Percentiles rank a stretch among this genome's conserved stretches.
These are phyloP conservation scores for Alaudala cheleensis DNA, from an alignment of 2,113 vertebrate genomes.

Conservation along the genomic window DNA sequence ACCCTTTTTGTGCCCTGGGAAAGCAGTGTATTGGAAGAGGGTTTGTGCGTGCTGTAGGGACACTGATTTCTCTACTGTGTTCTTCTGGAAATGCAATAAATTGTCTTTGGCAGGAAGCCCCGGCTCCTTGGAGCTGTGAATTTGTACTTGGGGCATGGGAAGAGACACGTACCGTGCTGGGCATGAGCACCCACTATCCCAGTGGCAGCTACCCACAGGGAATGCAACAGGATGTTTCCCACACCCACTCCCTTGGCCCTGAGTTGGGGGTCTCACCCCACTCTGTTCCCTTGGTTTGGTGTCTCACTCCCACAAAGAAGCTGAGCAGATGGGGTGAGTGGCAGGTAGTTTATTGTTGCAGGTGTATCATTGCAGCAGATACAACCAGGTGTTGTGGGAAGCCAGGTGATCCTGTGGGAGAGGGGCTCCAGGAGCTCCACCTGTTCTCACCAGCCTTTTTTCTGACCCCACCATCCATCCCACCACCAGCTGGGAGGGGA, in stretches of 20 bases:
- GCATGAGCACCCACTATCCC: not conserved
- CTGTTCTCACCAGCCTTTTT: not conserved
- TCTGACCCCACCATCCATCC: not conserved
- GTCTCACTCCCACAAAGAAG: not conserved
- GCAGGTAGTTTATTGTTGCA: not conserved
- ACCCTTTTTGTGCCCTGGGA: not conserved
- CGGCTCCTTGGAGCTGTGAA: not conserved
- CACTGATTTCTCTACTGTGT: not conserved
- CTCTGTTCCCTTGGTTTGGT: not conserved
- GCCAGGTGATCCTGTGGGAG: not conserved
- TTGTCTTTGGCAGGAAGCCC: slow-evolving; percentile 10
- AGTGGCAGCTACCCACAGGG: not conserved
- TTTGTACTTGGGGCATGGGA: not conserved
- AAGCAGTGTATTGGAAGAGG: not conserved
- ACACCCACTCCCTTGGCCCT: not conserved
- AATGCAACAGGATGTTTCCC: not conserved
- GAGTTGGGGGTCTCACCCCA: not conserved
- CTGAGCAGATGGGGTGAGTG: fast-evolving
- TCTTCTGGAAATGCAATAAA: slow-evolving; percentile 58
- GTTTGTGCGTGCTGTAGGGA: not conserved
- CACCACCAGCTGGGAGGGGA: not conserved
- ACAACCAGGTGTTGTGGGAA: not conserved
- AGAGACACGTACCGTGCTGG: not conserved
- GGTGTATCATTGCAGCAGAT: slow-evolving; percentile 24
- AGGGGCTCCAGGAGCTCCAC: slow-evolving; percentile 3